These are phyloP conservation scores for Drosophila sp. DNA, from an alignment of 1,140 invertebrate genomes.

Conservation along the genomic window DNA sequence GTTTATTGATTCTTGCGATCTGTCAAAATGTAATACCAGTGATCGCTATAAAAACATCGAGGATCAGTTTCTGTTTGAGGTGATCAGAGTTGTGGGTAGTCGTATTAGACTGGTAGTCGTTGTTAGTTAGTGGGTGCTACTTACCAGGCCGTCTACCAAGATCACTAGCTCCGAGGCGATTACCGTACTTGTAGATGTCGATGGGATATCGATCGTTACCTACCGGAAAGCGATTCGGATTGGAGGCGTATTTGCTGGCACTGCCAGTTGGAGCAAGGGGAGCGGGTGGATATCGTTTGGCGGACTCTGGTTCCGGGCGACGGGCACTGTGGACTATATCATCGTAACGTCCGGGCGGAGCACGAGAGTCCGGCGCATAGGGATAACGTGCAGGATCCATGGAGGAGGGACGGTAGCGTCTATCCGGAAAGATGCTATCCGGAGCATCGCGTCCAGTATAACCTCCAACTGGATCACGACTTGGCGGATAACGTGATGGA, in stretches of 20 bases:
- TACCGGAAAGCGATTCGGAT: constrained; percentile 83
- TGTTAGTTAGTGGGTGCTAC: constrained; percentile 40
- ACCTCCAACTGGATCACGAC: constrained; percentile 66
- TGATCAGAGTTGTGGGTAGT: constrained; percentile 20
- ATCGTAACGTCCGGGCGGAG: constrained; percentile 71
- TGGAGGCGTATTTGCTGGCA: constrained; percentile 77
- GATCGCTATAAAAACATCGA: background rate
- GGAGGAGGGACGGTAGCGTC: constrained; percentile 75
- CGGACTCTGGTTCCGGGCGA: constrained; percentile 78
- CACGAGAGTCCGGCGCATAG: constrained; percentile 59
- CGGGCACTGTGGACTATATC: constrained; percentile 75
- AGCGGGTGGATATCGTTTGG: constrained; percentile 78
- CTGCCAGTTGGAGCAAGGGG: constrained; percentile 72
- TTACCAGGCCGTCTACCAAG: constrained; percentile 75
- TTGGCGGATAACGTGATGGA: constrained; percentile 75
- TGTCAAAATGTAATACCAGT: constrained; percentile 16
- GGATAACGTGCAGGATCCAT: constrained; percentile 69
- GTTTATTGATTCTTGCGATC: constrained; percentile 5
- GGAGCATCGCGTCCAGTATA: constrained; percentile 80
- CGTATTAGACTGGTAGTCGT: constrained; percentile 16
- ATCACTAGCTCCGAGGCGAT: constrained; percentile 68
- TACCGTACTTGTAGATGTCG: constrained; percentile 84
- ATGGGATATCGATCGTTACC: constrained; percentile 82
- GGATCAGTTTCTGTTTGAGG: constrained; percentile 2
- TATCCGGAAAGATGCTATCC: constrained; percentile 79